A percentile compares a stretch with the other conserved stretches of the same genome.
Evolutionary conservation across 2,797 vertebrate genomes (phyloP).

Genomic region (Pantherophis alleghaniensis): DNA sequence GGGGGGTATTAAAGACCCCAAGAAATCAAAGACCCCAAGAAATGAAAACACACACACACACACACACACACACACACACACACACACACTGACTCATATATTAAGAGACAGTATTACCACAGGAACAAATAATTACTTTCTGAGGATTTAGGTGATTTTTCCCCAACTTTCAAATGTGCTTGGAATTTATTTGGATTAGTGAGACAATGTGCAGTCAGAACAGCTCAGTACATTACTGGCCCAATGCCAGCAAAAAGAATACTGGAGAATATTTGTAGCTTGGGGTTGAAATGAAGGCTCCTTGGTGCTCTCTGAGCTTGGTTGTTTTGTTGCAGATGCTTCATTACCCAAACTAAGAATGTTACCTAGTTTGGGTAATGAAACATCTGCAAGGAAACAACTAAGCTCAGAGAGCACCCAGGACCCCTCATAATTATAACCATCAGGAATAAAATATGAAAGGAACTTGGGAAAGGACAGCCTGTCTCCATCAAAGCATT

Average conservation of each 20-base stretch:
- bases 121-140: background rate
- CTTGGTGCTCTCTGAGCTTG: background rate
- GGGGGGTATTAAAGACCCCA: background rate
- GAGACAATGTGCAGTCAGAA: background rate
- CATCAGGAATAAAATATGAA: background rate
- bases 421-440: background rate
- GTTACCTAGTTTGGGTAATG: background rate
- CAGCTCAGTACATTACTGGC: background rate
- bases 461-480: background rate
- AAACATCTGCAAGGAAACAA: background rate
- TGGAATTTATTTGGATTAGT: background rate
- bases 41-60: background rate
- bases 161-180: background rate
- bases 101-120: background rate
- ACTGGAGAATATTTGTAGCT: background rate
- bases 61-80: background rate
- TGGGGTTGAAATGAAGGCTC: background rate
- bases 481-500: background rate
- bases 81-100: too few relatives aligned
- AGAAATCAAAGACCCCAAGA: background rate
- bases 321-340: background rate
- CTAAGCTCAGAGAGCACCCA: background rate
- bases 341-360: background rate
- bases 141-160: background rate
- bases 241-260: background rate